Evolutionary conservation across 2,113 vertebrate genomes (phyloP).

Genomic region (Neofelis nebulosa): DNA sequence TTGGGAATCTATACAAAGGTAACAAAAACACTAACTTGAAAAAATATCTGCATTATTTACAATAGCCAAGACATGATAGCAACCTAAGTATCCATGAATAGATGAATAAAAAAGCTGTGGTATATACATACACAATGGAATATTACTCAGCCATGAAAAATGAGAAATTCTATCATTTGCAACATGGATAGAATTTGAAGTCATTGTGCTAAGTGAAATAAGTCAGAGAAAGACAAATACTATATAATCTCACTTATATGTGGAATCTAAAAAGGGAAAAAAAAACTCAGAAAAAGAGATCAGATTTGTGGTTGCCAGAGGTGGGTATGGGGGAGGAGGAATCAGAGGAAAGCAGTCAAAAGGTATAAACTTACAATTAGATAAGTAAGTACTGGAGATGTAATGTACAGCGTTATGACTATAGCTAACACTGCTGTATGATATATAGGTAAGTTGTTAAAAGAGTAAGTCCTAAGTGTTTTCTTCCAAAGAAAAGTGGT

Average conservation of each 20-base stretch:
- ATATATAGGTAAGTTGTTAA: not conserved
- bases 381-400: not conserved
- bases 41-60: not conserved
- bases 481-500: not conserved
- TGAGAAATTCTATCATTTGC: not conserved
- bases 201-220: not conserved
- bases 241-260: not conserved
- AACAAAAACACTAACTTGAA: not conserved
- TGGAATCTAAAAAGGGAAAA: not conserved
- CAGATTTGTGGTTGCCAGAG: not conserved
- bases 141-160: not conserved
- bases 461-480: not conserved
- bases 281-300: not conserved
- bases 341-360: not conserved
- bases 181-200: not conserved
- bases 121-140: not conserved
- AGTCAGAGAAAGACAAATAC: not conserved
- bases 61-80: not conserved
- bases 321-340: not conserved
- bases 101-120: not conserved
- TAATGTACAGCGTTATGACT: not conserved
- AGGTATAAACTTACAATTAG: not conserved
- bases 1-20: not conserved
- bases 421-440: not conserved
- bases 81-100: not conserved